These are phyloP conservation scores for Bubo blakistoni DNA, from an alignment of 2,113 vertebrate genomes.

Conservation along the genomic window DNA sequence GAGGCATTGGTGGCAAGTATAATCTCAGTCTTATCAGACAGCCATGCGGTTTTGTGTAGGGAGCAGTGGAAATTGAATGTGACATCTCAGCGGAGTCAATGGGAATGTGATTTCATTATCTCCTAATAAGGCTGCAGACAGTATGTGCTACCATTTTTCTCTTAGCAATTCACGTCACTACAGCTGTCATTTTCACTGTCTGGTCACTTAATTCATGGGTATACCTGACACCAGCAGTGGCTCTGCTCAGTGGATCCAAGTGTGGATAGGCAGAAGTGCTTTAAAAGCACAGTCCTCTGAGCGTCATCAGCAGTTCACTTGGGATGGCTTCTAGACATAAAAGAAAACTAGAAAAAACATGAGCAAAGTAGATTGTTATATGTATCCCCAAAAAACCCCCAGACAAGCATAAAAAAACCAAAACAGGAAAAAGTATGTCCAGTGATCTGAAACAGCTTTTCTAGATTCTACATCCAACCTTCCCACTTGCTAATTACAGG, in stretches of 20 bases:
- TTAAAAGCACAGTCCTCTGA: not conserved
- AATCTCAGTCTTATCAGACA: conserved; percentile 3
- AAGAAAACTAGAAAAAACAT: not conserved
- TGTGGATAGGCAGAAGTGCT: not conserved
- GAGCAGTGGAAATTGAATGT: conserved; percentile 49
- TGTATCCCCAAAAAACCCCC: not conserved
- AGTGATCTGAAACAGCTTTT: not conserved
- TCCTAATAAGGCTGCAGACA: conserved; percentile 41
- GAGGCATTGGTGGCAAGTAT: not conserved
- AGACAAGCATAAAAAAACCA: not conserved
- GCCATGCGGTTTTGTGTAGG: conserved; percentile 19
- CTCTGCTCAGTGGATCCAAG: not conserved
- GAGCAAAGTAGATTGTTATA: not conserved
- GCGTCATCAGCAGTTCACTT: not conserved
- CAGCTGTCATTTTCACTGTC: conserved; percentile 33
- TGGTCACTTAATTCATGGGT: conserved; percentile 19
- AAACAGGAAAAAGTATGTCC: not conserved
- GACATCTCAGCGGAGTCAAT: conserved; percentile 29
- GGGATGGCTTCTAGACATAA: not conserved
- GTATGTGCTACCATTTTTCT: conserved; percentile 36
- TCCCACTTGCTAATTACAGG: not conserved
- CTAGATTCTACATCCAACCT: not conserved
- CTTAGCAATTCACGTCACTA: conserved; percentile 44
- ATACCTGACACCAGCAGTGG: conserved; percentile 13
- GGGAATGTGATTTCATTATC: conserved; percentile 54